Conservation (phyloP, 2,113 vertebrate species). For the Sorex araneus region DNA sequence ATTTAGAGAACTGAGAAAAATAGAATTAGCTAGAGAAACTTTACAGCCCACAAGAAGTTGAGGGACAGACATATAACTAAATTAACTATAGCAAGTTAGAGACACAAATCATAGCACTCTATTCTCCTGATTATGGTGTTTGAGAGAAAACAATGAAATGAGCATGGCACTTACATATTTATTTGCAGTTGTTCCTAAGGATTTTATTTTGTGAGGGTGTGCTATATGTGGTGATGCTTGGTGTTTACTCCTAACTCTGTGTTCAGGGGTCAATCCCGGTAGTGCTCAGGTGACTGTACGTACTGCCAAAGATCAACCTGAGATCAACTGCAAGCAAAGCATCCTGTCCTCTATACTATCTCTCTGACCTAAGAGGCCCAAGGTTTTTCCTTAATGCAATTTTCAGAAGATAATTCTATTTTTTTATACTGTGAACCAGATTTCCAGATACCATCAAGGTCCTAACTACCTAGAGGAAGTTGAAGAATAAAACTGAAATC, state of each 20-base stretch:
- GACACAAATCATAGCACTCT: not conserved
- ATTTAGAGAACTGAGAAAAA: not conserved
- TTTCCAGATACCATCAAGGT: conserved; percentile 5
- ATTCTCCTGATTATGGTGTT: not conserved
- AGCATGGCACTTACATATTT: not conserved
- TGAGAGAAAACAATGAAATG: not conserved
- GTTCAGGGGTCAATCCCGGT: no score
- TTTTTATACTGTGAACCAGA: not conserved
- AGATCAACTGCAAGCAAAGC: no score
- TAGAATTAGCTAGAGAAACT: not conserved
- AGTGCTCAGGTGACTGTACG: no score
- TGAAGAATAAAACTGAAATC: not conserved
- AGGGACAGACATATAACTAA: not conserved
- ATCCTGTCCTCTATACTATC: no score
- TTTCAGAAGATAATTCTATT: conserved; percentile 39
- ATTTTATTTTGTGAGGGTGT: no score
- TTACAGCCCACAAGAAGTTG: not conserved
- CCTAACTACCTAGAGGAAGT: not conserved
- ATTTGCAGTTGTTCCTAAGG: not conserved
- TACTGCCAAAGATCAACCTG: no score
- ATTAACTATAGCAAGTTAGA: not conserved
- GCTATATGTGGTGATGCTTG: no score
- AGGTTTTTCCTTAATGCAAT: not conserved
- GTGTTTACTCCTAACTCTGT: no score
- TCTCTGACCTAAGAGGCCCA: no score